phyloP scores from a whole-genome alignment of 2,113 vertebrate genomes.

The Todiramphus saurophagus region DNA sequence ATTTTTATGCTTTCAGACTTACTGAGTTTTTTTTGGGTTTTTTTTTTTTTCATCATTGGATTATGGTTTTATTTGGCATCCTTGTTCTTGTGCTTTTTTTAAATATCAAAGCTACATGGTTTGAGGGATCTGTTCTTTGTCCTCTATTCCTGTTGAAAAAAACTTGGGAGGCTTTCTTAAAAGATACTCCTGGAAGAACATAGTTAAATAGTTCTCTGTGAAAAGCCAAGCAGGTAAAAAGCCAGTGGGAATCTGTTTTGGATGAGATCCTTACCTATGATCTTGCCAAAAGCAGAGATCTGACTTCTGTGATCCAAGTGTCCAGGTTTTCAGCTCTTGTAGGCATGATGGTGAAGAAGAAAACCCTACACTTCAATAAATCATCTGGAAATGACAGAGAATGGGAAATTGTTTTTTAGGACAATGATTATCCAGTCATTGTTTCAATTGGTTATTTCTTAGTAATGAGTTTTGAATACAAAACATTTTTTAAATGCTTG shows the following conservation, averaged over 20 bases:
- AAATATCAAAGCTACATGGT: not conserved
- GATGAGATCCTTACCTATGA: not conserved
- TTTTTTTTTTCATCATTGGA: not conserved
- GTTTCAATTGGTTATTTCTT: conserved; percentile 4
- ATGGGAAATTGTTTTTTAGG: not conserved
- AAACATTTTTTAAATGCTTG: not conserved
- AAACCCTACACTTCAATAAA: not conserved
- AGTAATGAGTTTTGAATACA: not conserved
- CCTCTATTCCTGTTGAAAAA: not conserved
- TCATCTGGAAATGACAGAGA: not conserved
- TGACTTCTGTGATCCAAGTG: not conserved
- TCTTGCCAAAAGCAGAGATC: not conserved
- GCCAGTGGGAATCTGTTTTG: not conserved
- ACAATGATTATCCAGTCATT: not conserved
- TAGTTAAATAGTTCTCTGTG: not conserved
- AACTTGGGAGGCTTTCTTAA: not conserved
- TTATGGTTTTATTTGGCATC: not conserved
- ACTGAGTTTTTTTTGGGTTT: not conserved
- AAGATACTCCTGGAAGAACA: not conserved
- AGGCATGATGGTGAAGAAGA: not conserved
- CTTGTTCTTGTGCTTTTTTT: not conserved
- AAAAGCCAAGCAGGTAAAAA: not conserved
- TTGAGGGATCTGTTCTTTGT: not conserved
- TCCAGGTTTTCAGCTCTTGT: not conserved
- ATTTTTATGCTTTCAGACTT: not conserved